Conservation (phyloP, 1,140 invertebrate genomes). For the Trichomalopsis sarcophagae region DNA sequence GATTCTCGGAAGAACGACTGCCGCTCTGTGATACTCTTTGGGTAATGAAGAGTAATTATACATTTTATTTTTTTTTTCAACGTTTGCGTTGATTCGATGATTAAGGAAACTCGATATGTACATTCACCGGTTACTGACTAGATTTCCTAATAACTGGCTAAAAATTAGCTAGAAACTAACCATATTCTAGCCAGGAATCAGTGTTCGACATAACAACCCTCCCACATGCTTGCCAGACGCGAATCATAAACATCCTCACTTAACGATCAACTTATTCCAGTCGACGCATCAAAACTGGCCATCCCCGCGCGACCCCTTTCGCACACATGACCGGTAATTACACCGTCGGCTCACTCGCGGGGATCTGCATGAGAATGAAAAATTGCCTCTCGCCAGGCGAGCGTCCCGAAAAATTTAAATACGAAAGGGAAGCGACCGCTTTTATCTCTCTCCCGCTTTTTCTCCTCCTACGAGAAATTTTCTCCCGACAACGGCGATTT, state of each 20-base stretch:
- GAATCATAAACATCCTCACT: not conserved
- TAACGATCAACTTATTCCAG: not conserved
- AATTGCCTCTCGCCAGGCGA: conserved; percentile 20
- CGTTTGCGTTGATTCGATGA: not conserved
- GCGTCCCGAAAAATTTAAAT: not conserved
- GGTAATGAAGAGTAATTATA: not conserved
- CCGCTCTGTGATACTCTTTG: not conserved
- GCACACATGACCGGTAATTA: conserved; percentile 50
- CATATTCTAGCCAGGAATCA: no score
- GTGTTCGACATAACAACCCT: no score
- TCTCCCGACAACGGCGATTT: not conserved
- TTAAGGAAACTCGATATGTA: no score
- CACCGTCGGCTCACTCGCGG: not conserved
- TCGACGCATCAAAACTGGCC: not conserved
- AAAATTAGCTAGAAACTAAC: no score
- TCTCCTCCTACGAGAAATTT: conserved; percentile 28
- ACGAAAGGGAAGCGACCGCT: not conserved
- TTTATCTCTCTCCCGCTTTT: conserved; percentile 27
- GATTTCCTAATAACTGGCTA: no score
- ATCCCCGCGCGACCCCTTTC: not conserved
- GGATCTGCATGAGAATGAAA: conserved; percentile 58
- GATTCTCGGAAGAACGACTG: not conserved
- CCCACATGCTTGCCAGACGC: no score
- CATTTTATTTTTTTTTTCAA: not conserved
- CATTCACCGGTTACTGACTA: no score